These are phyloP conservation scores for Battus philenor DNA, from an alignment of 1,140 invertebrate genomes.

Conservation along the genomic window DNA sequence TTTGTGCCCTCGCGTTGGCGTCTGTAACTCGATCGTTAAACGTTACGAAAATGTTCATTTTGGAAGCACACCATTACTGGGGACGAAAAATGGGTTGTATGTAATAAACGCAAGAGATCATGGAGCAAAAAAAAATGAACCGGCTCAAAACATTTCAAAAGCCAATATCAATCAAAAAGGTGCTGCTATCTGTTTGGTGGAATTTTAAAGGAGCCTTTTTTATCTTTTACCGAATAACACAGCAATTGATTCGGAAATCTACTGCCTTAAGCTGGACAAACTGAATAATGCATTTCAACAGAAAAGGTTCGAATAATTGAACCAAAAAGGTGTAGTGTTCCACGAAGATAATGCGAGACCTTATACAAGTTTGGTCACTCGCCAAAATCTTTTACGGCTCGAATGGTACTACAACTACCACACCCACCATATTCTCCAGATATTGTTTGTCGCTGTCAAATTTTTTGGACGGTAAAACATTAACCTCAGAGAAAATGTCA, in stretches of 20 bases:
- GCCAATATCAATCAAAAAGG: not conserved
- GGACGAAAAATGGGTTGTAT: not conserved
- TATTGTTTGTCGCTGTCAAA: not conserved
- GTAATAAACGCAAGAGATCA: not conserved
- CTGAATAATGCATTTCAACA: constrained; percentile 12
- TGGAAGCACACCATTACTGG: too few relatives aligned
- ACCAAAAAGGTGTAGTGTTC: constrained; percentile 19
- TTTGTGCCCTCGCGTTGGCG: not conserved
- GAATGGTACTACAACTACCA: too few relatives aligned
- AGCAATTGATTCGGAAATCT: not conserved
- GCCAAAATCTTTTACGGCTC: not conserved
- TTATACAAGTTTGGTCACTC: constrained; percentile 10
- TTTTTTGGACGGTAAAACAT: too few relatives aligned
- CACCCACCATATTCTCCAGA: not conserved
- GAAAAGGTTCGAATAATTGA: constrained; percentile 13
- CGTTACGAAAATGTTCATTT: not conserved
- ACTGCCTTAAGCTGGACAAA: not conserved
- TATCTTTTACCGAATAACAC: not conserved
- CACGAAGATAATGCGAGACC: constrained; percentile 21
- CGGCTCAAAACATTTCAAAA: too few relatives aligned
- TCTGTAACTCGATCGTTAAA: not conserved
- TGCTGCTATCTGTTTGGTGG: not conserved
- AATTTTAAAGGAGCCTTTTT: not conserved
- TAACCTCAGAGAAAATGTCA: not conserved
- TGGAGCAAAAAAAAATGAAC: not conserved